Percentiles rank a stretch among this genome's conserved stretches.
Conservation (phyloP, 2,113 vertebrate genomes). For the Scomber scombrus region DNA sequence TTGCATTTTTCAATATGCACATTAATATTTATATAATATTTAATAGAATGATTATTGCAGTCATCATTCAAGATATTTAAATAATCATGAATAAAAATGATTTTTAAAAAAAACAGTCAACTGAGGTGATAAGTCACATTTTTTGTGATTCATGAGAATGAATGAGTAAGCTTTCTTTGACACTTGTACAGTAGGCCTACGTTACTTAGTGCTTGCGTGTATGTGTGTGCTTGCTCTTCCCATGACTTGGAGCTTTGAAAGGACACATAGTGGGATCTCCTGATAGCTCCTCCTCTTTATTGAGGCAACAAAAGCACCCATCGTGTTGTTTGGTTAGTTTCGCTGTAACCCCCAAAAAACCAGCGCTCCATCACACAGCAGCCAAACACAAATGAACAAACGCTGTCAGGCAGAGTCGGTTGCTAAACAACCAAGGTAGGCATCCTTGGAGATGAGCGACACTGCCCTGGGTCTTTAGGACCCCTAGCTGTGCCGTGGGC, state of each 20-base stretch:
- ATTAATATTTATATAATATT: too few relatives aligned
- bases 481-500: conserved; percentile 80
- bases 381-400: conserved; percentile 66
- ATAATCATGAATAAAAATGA: too few relatives aligned
- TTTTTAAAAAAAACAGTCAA: too few relatives aligned
- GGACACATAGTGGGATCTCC: conserved; percentile 52
- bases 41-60: too few relatives aligned
- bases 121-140: background rate
- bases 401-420: conserved; percentile 61
- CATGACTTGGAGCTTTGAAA: conserved; percentile 55
- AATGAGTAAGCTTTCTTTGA: background rate
- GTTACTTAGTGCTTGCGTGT: conserved; percentile 10
- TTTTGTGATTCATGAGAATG: background rate
- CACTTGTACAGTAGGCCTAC: background rate
- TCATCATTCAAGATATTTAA: too few relatives aligned
- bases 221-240: conserved; percentile 35
- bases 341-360: conserved; percentile 53
- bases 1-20: too few relatives aligned
- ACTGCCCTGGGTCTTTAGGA: conserved; percentile 70
- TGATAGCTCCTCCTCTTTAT: conserved; percentile 66
- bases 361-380: conserved; percentile 58
- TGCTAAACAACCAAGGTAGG: conserved; percentile 84
- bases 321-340: conserved; percentile 80
- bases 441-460: conserved; percentile 76
- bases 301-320: conserved; percentile 68